phyloP scores from a whole-genome alignment of 2,113 vertebrate genomes.

The Nansenia antarctica region DNA sequence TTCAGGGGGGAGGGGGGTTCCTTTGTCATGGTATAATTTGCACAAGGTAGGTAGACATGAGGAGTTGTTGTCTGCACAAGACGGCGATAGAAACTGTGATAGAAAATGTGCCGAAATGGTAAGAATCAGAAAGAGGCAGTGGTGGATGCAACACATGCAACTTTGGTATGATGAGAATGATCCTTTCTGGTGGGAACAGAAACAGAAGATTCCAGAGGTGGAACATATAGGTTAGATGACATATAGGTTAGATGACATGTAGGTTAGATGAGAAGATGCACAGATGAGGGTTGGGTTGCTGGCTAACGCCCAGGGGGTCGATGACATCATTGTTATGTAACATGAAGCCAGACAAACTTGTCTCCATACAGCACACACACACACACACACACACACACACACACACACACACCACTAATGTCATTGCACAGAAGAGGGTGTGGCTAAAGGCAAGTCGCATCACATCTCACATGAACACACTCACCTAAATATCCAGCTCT shows the following conservation, averaged over 20 bases:
- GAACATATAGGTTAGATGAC: neutral
- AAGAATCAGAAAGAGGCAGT: neutral
- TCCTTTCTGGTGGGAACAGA: too few species aligned
- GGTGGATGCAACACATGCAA: too few species aligned
- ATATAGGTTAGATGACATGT: neutral
- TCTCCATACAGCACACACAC: too few species aligned
- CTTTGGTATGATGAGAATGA: too few species aligned
- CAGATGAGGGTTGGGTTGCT: conserved; percentile 16
- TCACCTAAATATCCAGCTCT: neutral
- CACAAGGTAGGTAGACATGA: neutral
- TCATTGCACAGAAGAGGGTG: conserved; percentile 26
- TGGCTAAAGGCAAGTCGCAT: conserved; percentile 7
- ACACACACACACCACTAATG: neutral
- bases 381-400: neutral
- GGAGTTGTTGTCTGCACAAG: neutral
- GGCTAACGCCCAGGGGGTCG: neutral
- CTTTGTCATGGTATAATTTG: conserved; percentile 31
- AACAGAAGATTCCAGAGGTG: neutral
- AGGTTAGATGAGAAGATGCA: neutral
- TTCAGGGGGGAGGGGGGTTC: neutral
- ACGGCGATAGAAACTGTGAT: neutral
- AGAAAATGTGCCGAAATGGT: neutral
- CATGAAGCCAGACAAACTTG: conserved; percentile 7
- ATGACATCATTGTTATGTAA: conserved; percentile 38
- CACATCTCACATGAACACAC: conserved; percentile 16